These are phyloP conservation scores for Notothenia rossii DNA, from an alignment of 2,113 vertebrate species.

Conservation along the genomic window DNA sequence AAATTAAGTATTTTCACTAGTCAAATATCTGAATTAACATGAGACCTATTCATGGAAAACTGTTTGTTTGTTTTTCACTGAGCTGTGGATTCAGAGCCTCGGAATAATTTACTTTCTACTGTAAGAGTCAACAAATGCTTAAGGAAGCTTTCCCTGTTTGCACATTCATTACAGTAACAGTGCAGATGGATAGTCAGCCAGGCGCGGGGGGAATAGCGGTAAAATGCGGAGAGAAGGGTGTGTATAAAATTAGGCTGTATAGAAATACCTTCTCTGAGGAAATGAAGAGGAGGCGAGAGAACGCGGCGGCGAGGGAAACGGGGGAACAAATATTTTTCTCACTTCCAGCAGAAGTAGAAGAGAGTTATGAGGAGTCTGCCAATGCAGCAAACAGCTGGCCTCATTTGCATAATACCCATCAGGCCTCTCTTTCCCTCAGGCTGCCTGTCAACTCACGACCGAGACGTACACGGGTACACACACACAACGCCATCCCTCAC, in stretches of 20 bases:
- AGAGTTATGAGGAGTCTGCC: conserved; percentile 66
- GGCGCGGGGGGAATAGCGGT: neutral
- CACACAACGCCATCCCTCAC: conserved; percentile 31
- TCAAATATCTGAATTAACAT: conserved; percentile 31
- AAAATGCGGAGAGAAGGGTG: conserved; percentile 23
- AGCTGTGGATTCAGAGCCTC: conserved; percentile 29
- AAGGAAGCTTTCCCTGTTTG: conserved; percentile 51
- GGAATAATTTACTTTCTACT: conserved; percentile 37
- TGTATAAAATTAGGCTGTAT: conserved; percentile 40
- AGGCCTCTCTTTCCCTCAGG: conserved; percentile 67
- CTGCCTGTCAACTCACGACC: conserved; percentile 72
- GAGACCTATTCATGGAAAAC: conserved; percentile 24
- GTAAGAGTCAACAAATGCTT: conserved; percentile 61
- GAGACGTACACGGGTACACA: conserved; percentile 41
- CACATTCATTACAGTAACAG: conserved; percentile 47
- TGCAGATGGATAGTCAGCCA: conserved; percentile 48
- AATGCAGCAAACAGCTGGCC: conserved; percentile 77
- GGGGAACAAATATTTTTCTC: conserved; percentile 55
- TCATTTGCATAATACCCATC: conserved; percentile 81
- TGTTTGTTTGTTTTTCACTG: conserved; percentile 25
- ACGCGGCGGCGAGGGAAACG: conserved; percentile 21
- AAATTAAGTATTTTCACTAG: conserved; percentile 13
- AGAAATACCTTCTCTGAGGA: conserved; percentile 55
- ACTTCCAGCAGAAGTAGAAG: conserved; percentile 57
- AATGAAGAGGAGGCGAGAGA: conserved; percentile 53